Evolutionary conservation across 1,140 invertebrate genomes (phyloP).

Genomic region (Himalopsyche phryganea): DNA sequence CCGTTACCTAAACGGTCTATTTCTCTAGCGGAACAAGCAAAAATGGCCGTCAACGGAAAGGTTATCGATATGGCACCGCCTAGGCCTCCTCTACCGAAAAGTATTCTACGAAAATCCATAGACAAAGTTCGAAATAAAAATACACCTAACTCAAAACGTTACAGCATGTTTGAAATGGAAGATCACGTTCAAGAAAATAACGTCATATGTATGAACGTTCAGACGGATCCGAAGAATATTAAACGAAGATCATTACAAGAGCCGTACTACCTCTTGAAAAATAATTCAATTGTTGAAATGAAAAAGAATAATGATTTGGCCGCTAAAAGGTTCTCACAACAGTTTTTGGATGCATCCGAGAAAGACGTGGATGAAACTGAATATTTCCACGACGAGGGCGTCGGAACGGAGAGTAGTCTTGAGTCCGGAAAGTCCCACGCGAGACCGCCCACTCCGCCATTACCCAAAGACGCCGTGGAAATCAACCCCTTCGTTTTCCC

Average conservation of each 20-base stretch:
- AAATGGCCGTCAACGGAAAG: conserved; percentile 44
- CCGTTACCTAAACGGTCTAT: conserved; percentile 62
- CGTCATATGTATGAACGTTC: conserved; percentile 49
- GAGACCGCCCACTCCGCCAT: conserved; percentile 51
- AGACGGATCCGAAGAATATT: conserved; percentile 53
- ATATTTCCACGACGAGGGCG: conserved; percentile 51
- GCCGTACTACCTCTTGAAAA: conserved; percentile 64
- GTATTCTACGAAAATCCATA: conserved; percentile 64
- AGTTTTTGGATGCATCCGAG: conserved; percentile 50
- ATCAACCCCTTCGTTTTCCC: conserved; percentile 34
- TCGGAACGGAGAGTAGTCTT: conserved; percentile 51
- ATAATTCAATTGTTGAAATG: conserved; percentile 52
- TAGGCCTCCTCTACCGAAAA: conserved; percentile 66
- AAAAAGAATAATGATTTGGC: conserved; percentile 62
- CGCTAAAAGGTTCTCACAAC: conserved; percentile 51
- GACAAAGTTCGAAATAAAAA: conserved; percentile 55
- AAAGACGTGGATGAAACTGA: conserved; percentile 53
- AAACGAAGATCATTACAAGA: conserved; percentile 71
- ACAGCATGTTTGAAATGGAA: conserved; percentile 76
- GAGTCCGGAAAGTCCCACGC: conserved; percentile 52
- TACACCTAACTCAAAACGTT: conserved; percentile 60
- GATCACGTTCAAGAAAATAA: conserved; percentile 51
- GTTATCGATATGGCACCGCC: conserved; percentile 57
- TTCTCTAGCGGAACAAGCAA: conserved; percentile 57
- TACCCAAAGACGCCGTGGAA: conserved; percentile 45